phyloP scores from a whole-genome alignment of 2,113 vertebrate species.

The Dinomys branickii region DNA sequence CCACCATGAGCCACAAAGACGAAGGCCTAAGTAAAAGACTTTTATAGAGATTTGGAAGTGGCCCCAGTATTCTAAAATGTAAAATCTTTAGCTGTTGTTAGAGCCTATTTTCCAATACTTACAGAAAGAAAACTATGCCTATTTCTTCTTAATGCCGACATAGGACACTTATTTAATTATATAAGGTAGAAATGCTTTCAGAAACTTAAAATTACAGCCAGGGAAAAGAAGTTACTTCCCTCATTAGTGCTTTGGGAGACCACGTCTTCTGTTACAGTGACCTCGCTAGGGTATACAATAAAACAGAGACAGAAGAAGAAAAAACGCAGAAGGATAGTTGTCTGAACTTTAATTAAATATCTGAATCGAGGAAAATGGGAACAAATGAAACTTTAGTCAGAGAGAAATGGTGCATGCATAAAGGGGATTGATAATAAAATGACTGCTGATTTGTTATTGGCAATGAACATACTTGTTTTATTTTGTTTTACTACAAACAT shows the following conservation, averaged over 20 bases:
- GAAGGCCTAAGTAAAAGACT: neutral
- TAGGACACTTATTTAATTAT: neutral
- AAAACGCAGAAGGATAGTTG: slow-evolving; percentile 10
- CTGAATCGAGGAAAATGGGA: slow-evolving; percentile 60
- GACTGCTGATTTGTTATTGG: neutral
- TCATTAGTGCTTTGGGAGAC: neutral
- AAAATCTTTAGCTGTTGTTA: neutral
- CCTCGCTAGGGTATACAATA: neutral
- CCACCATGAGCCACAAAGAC: neutral
- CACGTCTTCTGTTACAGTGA: neutral
- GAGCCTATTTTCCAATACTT: neutral
- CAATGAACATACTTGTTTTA: slow-evolving; percentile 19
- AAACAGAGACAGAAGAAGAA: slow-evolving; percentile 33
- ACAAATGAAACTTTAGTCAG: slow-evolving; percentile 12
- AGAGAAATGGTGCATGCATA: slow-evolving; percentile 69
- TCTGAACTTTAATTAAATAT: slow-evolving; percentile 77
- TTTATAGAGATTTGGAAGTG: neutral
- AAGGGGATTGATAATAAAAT: slow-evolving; percentile 24
- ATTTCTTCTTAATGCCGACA: neutral
- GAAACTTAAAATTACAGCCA: slow-evolving; percentile 29
- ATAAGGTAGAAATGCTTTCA: neutral
- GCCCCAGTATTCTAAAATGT: neutral
- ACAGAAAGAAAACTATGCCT: neutral
- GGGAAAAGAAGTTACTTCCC: neutral
- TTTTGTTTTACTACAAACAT: slow-evolving; percentile 38